phyloP scores from a whole-genome alignment of 2,113 vertebrate species.

The Eulemur macaco region DNA sequence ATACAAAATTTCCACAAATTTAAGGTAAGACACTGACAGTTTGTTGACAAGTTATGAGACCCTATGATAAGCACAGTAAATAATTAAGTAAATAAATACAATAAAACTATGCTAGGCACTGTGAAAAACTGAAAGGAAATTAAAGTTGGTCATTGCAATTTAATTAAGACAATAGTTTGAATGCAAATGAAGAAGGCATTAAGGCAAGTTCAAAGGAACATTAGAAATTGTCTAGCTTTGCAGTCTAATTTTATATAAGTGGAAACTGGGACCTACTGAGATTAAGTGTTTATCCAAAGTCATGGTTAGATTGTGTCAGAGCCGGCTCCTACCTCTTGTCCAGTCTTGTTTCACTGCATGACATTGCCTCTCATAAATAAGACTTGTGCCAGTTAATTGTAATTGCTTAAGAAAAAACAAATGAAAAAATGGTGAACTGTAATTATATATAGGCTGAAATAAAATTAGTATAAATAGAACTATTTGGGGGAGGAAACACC shows the following conservation, averaged over 20 bases:
- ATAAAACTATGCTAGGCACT: neutral
- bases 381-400: neutral
- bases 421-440: neutral
- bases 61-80: neutral
- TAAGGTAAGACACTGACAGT: neutral
- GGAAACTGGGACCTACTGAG: neutral
- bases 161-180: neutral
- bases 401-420: conserved; percentile 1
- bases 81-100: neutral
- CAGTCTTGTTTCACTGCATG: neutral
- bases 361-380: neutral
- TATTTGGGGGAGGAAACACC: conserved; percentile 26
- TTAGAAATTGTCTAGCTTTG: neutral
- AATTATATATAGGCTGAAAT: conserved; percentile 40
- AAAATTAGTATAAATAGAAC: neutral
- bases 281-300: neutral
- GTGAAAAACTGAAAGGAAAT: conserved; percentile 24
- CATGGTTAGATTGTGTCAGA: neutral
- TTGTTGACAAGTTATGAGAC: neutral
- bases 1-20: neutral
- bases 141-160: neutral
- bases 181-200: neutral
- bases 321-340: neutral
- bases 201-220: neutral
- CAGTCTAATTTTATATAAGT: neutral